phyloP scores from a whole-genome alignment of 1,140 invertebrate species.

The Saccostrea glomerata region DNA sequence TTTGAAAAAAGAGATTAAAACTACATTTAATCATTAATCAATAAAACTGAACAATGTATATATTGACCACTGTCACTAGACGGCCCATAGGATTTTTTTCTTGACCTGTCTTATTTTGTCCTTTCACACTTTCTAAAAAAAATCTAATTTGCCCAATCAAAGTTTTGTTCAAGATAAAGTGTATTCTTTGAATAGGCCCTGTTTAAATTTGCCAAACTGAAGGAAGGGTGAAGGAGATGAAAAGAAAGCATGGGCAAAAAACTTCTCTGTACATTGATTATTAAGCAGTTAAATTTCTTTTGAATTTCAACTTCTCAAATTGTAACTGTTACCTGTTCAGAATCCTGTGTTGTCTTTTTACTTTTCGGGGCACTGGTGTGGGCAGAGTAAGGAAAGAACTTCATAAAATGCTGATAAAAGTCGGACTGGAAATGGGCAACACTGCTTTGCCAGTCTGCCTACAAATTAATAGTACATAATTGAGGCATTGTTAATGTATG shows the following conservation, averaged over 20 bases:
- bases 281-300: background rate
- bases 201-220: background rate
- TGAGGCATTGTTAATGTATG: too few species aligned
- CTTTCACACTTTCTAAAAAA: background rate
- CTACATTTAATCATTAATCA: background rate
- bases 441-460: background rate
- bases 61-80: too few species aligned
- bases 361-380: background rate
- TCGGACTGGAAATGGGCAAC: background rate
- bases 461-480: background rate
- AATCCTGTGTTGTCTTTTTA: background rate
- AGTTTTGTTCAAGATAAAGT: too few species aligned
- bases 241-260: too few species aligned
- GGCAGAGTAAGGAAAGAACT: constrained; percentile 11
- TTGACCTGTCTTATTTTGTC: background rate
- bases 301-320: background rate
- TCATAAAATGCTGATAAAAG: constrained; percentile 2
- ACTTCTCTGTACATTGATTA: too few species aligned
- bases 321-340: background rate
- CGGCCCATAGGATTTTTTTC: too few species aligned
- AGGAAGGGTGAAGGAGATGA: background rate
- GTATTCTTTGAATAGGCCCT: background rate
- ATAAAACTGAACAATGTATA: background rate
- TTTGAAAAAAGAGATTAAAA: background rate
- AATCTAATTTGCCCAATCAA: background rate